phyloP scores from a whole-genome alignment of 2,797 vertebrate species.

The Syngnathus rostellatus region DNA sequence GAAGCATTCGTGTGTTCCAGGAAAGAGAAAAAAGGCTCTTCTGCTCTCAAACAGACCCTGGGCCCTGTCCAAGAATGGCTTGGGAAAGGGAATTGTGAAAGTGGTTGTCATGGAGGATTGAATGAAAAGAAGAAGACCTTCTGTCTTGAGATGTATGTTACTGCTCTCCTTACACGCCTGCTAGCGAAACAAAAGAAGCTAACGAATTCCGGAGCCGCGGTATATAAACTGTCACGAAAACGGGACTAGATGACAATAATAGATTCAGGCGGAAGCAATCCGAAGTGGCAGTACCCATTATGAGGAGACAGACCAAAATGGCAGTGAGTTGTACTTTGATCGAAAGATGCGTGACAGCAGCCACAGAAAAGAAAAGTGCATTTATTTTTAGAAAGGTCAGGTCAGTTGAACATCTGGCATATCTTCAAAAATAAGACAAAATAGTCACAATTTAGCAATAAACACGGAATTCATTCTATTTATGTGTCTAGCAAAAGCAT shows the following conservation, averaged over 20 bases:
- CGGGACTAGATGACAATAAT: not conserved
- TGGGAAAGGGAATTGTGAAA: slow-evolving; percentile 38
- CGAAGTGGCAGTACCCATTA: not conserved
- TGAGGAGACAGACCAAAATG: not conserved
- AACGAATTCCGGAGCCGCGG: not conserved
- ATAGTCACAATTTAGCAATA: not conserved
- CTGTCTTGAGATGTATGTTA: slow-evolving; percentile 29
- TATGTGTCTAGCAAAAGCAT: slow-evolving; percentile 2
- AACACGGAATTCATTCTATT: not conserved
- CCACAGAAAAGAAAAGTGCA: not conserved
- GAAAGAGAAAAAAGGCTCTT: slow-evolving; percentile 21
- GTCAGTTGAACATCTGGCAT: not conserved
- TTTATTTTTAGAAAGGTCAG: not conserved
- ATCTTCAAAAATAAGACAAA: not conserved
- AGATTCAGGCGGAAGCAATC: not conserved
- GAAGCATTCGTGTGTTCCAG: slow-evolving; percentile 18
- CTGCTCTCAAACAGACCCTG: slow-evolving; percentile 30
- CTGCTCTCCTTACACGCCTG: slow-evolving; percentile 22
- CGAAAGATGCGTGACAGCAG: not conserved
- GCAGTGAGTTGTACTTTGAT: not conserved
- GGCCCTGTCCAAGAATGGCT: slow-evolving; percentile 38
- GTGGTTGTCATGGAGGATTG: slow-evolving; percentile 42
- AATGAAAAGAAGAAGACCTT: slow-evolving; percentile 23
- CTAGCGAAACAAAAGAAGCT: not conserved
- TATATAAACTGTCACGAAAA: not conserved